phyloP scores from a whole-genome alignment of 1,140 invertebrate genomes.

The Drosophila pruinosa region DNA sequence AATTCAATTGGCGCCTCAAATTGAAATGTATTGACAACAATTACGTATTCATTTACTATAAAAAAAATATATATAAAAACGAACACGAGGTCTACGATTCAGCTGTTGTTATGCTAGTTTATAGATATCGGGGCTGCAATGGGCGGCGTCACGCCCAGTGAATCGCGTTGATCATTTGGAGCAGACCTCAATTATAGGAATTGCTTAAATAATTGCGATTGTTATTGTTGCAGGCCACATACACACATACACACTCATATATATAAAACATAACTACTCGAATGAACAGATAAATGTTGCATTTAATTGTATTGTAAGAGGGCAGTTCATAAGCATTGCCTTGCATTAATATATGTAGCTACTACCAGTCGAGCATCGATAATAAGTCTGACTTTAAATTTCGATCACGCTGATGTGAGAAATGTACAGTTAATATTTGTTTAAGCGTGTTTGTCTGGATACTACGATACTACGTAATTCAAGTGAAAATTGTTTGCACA shows the following conservation, averaged over 20 bases:
- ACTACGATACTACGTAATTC: conserved; percentile 12
- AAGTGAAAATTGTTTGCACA: conserved; percentile 44
- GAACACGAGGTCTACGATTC: conserved; percentile 35
- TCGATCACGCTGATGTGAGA: not conserved
- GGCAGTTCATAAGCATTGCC: not conserved
- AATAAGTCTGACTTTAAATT: not conserved
- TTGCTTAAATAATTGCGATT: conserved; percentile 42
- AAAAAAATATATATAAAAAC: conserved; percentile 30
- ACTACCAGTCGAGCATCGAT: not conserved
- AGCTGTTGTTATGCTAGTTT: conserved; percentile 17
- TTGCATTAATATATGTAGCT: not conserved
- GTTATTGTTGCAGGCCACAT: not conserved
- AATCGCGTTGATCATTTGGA: conserved; percentile 38
- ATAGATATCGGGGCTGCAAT: not conserved
- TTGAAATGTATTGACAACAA: conserved; percentile 59
- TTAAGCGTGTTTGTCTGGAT: not conserved
- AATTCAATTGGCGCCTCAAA: conserved; percentile 55
- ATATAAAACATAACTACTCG: not conserved
- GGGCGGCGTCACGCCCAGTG: conserved; percentile 22
- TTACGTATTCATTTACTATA: conserved; percentile 33
- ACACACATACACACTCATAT: not conserved
- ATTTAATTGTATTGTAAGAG: conserved; percentile 9
- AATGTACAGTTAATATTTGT: too few relatives aligned
- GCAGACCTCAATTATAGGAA: conserved; percentile 44
- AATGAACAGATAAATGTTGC: conserved; percentile 1